These are phyloP conservation scores for Tinamus guttatus DNA, from an alignment of 2,113 vertebrate species.

Conservation along the genomic window DNA sequence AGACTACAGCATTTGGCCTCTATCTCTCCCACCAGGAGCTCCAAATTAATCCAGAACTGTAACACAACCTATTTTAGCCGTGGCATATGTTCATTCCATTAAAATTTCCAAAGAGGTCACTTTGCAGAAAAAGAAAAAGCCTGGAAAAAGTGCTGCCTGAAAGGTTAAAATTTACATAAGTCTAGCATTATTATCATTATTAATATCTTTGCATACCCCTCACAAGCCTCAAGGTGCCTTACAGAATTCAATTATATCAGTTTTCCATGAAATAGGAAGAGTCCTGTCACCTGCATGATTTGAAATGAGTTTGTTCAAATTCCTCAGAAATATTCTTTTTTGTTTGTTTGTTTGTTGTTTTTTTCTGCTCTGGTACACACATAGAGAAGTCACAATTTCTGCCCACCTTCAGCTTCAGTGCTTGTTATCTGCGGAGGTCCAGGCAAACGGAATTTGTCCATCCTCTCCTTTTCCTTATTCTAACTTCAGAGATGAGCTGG, in stretches of 20 bases:
- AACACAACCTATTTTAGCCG: neutral
- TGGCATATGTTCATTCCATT: constrained; percentile 10
- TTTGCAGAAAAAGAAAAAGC: constrained; percentile 21
- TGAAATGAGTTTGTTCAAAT: constrained; percentile 35
- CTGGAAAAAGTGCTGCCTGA: neutral
- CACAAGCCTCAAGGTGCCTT: constrained; percentile 22
- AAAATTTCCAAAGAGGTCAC: constrained; percentile 15
- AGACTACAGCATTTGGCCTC: neutral
- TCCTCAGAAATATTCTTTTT: neutral
- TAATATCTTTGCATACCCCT: constrained; percentile 34
- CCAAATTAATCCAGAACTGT: neutral
- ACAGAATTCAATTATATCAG: constrained; percentile 18
- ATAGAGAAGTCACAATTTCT: neutral
- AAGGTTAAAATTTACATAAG: constrained; percentile 67
- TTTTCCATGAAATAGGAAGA: constrained; percentile 27
- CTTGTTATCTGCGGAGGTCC: neutral
- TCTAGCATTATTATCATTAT: constrained; percentile 37
- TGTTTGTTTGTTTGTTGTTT: neutral
- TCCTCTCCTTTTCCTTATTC: neutral
- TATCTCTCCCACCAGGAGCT: neutral
- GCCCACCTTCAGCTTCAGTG: neutral
- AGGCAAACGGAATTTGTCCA: neutral
- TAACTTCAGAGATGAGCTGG: neutral
- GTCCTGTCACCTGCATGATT: neutral
- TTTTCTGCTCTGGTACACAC: neutral